Percentiles rank a stretch among this genome's conserved stretches.
phyloP scores from a whole-genome alignment of 1,140 invertebrate genomes.

The Atta colombica region DNA sequence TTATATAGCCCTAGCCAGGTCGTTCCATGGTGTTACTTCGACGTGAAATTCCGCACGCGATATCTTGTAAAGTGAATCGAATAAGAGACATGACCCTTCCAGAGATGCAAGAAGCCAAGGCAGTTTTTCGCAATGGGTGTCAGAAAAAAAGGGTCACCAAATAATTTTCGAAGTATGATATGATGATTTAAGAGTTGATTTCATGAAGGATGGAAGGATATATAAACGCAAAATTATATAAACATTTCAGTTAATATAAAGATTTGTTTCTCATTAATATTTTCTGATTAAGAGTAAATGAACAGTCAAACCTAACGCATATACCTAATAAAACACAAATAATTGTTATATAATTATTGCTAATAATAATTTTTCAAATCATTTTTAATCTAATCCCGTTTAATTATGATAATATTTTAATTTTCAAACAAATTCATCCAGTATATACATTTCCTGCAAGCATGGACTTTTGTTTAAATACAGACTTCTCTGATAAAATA shows the following conservation, averaged over 20 bases:
- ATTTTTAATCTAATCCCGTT: not conserved
- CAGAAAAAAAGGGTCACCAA: not conserved
- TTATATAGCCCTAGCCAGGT: constrained; percentile 35
- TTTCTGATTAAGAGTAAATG: not conserved
- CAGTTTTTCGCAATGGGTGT: not conserved
- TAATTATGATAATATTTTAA: not conserved
- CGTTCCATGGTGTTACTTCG: constrained; percentile 45
- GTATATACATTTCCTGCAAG: not conserved
- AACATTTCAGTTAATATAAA: not conserved
- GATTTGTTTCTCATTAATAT: not conserved
- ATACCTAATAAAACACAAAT: not conserved
- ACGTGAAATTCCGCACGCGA: constrained; percentile 51
- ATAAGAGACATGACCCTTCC: constrained; percentile 29
- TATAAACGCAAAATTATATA: not conserved
- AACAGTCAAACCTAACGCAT: not conserved
- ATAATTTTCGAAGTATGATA: not conserved
- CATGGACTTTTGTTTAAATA: not conserved
- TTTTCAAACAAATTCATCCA: not conserved
- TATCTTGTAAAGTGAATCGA: constrained; percentile 58
- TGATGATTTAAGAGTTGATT: not conserved
- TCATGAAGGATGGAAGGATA: not conserved
- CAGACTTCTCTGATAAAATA: not conserved
- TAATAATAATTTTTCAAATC: not conserved
- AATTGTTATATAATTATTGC: not conserved
- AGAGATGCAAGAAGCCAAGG: not conserved